Conservation (phyloP, 2,113 vertebrate species). For the Zingel zingel region DNA sequence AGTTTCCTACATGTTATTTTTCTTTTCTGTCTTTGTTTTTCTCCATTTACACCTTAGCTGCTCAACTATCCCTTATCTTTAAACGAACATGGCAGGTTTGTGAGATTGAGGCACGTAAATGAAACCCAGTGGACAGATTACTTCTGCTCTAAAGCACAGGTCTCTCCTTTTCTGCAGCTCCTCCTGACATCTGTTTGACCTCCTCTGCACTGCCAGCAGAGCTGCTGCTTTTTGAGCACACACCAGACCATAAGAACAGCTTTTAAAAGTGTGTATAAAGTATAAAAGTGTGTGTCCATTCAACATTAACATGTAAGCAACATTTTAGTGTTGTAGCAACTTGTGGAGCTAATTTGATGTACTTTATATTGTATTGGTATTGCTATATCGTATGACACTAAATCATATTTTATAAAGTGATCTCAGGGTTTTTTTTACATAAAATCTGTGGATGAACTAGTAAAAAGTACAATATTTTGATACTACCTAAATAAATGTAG, state of each 20-base stretch:
- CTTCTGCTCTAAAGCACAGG: neutral
- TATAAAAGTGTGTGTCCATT: neutral
- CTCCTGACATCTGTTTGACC: conserved; percentile 70
- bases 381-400: too few species aligned
- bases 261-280: neutral
- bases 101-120: neutral
- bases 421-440: too few species aligned
- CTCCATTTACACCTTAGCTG: neutral
- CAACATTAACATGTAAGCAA: neutral
- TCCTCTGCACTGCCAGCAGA: neutral
- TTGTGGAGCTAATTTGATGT: neutral
- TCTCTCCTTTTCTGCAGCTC: neutral
- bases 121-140: neutral
- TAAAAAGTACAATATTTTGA: neutral
- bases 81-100: conserved; percentile 14
- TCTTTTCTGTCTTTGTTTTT: conserved; percentile 41
- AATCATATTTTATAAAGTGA: neutral
- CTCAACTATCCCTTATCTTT: conserved; percentile 10
- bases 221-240: conserved; percentile 31
- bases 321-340: too few species aligned
- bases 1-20: neutral
- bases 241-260: neutral
- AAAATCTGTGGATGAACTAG: neutral
- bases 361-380: neutral
- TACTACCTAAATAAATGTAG: neutral